Evolutionary conservation across 2,888 invertebrate genomes (phyloP).

Genomic region (Hedychridium roseum): DNA sequence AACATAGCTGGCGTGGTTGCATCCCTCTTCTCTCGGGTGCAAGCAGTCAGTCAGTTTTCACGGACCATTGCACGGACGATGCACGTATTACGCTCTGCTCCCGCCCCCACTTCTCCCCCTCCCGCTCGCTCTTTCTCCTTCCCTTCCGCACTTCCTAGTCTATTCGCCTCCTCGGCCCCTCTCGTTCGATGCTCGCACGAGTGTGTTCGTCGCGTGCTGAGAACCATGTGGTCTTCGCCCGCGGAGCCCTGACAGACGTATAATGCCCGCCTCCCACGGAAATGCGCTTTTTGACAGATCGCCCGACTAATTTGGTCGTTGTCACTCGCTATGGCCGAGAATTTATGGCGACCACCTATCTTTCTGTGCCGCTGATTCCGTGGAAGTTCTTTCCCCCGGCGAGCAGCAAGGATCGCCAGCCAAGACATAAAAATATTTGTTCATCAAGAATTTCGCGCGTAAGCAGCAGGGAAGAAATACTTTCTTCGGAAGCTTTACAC

Average conservation of each 20-base stretch:
- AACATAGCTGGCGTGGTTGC: conserved; percentile 58
- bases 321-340: conserved; percentile 32
- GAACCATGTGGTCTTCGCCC: conserved; percentile 28
- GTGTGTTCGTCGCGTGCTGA: conserved; percentile 5
- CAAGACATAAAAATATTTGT: too few relatives aligned
- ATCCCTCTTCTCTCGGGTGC: conserved; percentile 49
- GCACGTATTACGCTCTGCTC: conserved; percentile 32
- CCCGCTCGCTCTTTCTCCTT: background rate
- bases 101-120: conserved; percentile 11
- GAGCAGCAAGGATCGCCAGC: too few relatives aligned
- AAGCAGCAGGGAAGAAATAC: too few relatives aligned
- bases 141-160: background rate
- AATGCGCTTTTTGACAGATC: conserved; percentile 48
- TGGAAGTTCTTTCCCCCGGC: conserved; percentile 36
- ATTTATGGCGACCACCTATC: conserved; percentile 44
- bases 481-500: too few relatives aligned
- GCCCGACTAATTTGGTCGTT: conserved; percentile 49
- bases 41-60: conserved; percentile 49
- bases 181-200: conserved; percentile 17
- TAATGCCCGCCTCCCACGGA: conserved; percentile 39
- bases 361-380: conserved; percentile 28
- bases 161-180: background rate
- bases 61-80: conserved; percentile 51
- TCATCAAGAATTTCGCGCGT: too few relatives aligned
- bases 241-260: too few relatives aligned